Evolutionary conservation across 2,797 vertebrate genomes (phyloP).

Genomic region (Dryobates pubescens): DNA sequence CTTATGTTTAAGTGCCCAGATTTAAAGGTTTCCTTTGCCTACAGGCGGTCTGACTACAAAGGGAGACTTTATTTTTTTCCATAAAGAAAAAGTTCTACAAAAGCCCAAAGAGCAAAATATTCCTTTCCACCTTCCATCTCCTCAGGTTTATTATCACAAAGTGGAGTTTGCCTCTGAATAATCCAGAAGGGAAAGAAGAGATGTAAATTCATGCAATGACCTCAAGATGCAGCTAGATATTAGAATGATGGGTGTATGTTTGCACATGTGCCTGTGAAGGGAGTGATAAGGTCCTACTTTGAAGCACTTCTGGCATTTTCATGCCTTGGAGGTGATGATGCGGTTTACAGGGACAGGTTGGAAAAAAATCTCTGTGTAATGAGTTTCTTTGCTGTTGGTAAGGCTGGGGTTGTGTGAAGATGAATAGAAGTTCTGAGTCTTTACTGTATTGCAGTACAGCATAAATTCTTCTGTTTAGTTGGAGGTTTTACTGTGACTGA

Average conservation of each 20-base stretch:
- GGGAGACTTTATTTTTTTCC: background rate
- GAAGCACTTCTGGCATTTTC: accelerated
- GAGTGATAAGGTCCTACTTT: background rate
- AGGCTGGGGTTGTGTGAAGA: background rate
- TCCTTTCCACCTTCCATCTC: background rate
- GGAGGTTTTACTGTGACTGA: background rate
- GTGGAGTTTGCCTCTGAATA: background rate
- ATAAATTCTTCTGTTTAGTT: background rate
- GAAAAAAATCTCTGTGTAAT: background rate
- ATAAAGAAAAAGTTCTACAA: background rate
- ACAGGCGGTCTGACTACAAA: constrained; percentile 47
- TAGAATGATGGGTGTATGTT: background rate
- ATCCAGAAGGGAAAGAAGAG: background rate
- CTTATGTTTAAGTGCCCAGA: constrained; percentile 21
- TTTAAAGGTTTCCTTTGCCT: constrained; percentile 61
- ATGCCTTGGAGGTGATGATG: background rate
- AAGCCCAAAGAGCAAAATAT: background rate
- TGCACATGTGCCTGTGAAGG: accelerated
- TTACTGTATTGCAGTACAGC: background rate
- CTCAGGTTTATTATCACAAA: background rate
- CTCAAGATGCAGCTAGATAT: background rate
- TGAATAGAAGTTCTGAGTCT: background rate
- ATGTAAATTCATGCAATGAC: background rate
- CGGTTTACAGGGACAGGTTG: background rate
- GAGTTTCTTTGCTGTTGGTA: background rate